These are phyloP conservation scores for Myotis brandtii DNA, from an alignment of 2,113 vertebrate species.

Conservation along the genomic window DNA sequence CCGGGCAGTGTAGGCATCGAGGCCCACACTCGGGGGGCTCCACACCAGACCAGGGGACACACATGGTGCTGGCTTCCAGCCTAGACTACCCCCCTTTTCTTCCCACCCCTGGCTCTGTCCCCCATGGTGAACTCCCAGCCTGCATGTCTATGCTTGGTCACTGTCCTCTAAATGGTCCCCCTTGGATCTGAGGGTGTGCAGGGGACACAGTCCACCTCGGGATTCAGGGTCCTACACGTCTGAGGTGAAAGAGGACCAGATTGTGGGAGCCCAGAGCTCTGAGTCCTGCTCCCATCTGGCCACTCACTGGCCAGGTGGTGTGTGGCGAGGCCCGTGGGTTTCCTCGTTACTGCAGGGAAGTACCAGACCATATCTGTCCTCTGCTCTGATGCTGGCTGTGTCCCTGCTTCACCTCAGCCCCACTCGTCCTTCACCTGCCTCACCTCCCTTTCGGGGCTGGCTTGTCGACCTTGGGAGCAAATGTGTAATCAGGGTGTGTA, in stretches of 20 bases:
- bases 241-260: not conserved
- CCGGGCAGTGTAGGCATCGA: not conserved
- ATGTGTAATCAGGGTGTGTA: not conserved
- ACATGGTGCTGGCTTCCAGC: fast-evolving
- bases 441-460: not conserved
- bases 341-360: not conserved
- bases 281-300: not conserved
- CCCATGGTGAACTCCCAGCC: not conserved
- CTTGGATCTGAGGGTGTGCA: too few species aligned
- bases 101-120: not conserved
- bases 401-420: not conserved
- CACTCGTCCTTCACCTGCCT: not conserved
- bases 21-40: fast-evolving
- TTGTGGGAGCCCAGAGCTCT: not conserved
- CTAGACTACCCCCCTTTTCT: not conserved
- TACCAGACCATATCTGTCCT: not conserved
- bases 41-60: not conserved
- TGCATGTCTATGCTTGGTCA: not conserved
- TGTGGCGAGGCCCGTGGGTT: fast-evolving
- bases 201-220: not conserved
- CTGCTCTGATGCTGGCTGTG: fast-evolving
- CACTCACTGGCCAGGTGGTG: not conserved
- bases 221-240: too few species aligned
- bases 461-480: not conserved
- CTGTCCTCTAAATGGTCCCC: not conserved